Conservation (phyloP, 2,113 vertebrate genomes). For the Pangasianodon gigas region DNA sequence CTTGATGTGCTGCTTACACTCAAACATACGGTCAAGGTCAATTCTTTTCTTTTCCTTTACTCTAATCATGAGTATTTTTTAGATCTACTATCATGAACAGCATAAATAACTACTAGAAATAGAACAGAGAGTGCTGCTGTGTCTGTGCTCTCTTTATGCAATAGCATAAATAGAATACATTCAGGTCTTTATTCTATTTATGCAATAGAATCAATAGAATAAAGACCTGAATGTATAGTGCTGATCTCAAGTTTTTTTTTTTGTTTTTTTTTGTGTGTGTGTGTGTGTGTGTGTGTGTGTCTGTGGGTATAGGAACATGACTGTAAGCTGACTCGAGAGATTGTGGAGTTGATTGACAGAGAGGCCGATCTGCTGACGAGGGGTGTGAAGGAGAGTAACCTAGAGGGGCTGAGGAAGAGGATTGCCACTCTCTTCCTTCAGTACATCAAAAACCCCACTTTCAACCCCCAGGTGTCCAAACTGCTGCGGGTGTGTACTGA, state of each 20-base stretch:
- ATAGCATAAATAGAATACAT: neutral
- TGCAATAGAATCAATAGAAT: neutral
- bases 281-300: neutral
- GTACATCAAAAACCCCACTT: conserved; percentile 86
- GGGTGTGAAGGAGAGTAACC: conserved; percentile 74
- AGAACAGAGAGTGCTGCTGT: neutral
- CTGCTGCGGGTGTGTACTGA: conserved; percentile 77
- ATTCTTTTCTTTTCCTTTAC: neutral
- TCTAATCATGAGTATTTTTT: neutral
- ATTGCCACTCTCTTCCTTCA: conserved; percentile 90
- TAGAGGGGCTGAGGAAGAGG: conserved; percentile 88
- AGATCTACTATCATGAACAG: neutral
- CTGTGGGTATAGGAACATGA: conserved; percentile 80
- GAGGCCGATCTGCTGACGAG: conserved; percentile 85
- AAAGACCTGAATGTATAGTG: neutral
- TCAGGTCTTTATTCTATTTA: neutral
- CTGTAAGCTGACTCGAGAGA: conserved; percentile 84
- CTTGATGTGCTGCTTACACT: conserved; percentile 76
- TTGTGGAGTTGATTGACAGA: conserved; percentile 85
- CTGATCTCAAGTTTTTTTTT: neutral
- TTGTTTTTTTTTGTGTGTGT: neutral
- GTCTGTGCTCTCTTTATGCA: neutral
- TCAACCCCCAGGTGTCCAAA: conserved; percentile 84
- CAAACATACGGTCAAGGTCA: conserved; percentile 84
- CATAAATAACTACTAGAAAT: neutral